Evolutionary conservation across 2,113 vertebrate species (phyloP).

Genomic region (Labeo rohita): DNA sequence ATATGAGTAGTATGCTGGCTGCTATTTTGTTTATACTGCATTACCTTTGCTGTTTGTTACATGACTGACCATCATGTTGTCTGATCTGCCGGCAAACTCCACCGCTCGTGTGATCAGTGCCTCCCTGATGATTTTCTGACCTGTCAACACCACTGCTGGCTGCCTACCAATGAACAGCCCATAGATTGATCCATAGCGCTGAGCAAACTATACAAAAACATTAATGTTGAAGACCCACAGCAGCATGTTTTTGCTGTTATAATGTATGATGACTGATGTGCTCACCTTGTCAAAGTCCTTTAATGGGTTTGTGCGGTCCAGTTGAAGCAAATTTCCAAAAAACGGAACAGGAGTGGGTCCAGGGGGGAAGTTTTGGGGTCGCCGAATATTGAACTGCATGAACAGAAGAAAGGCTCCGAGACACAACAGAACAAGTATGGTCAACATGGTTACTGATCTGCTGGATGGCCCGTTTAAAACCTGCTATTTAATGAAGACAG

Average conservation of each 20-base stretch:
- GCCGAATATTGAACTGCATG: slow-evolving; percentile 11
- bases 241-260: too few relatives aligned
- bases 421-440: slow-evolving; percentile 7
- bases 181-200: slow-evolving; percentile 46
- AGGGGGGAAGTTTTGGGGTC: slow-evolving; percentile 35
- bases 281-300: slow-evolving; percentile 30
- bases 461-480: neutral
- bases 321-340: slow-evolving; percentile 46
- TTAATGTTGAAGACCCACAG: neutral
- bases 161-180: slow-evolving; percentile 48
- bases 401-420: slow-evolving; percentile 24
- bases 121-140: slow-evolving; percentile 56
- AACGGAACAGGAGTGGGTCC: slow-evolving; percentile 6
- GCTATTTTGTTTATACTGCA: neutral
- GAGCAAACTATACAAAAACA: slow-evolving; percentile 30
- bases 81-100: slow-evolving; percentile 45
- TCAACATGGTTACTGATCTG: slow-evolving; percentile 27
- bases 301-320: slow-evolving; percentile 12
- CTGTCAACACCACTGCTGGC: slow-evolving; percentile 45
- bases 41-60: slow-evolving; percentile 28
- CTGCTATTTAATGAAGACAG: neutral
- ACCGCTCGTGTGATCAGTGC: slow-evolving; percentile 41
- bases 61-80: slow-evolving; percentile 35
- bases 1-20: neutral
- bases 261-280: neutral